phyloP scores from a whole-genome alignment of 2,797 vertebrate genomes.

The Picus viridis region DNA sequence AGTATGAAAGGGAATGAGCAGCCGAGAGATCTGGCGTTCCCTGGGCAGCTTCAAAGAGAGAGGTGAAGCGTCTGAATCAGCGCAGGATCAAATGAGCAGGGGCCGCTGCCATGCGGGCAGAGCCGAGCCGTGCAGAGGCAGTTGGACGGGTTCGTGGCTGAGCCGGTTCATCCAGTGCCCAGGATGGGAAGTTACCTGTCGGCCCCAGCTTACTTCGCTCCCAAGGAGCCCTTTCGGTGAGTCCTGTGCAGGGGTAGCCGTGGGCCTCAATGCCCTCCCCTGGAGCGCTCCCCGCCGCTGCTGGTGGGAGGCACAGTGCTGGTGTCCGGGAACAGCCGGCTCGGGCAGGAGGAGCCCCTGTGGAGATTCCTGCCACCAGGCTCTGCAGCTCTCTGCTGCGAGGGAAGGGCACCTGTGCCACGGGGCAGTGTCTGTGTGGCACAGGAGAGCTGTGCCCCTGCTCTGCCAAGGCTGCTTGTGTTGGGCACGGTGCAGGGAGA shows the following conservation, averaged over 20 bases:
- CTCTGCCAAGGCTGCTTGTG: neutral
- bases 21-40: constrained; percentile 56
- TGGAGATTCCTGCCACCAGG: neutral
- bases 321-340: accelerated
- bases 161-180: constrained; percentile 71
- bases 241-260: constrained; percentile 7
- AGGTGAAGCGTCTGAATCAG: constrained; percentile 68
- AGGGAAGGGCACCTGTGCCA: neutral
- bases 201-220: constrained; percentile 75
- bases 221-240: constrained; percentile 81
- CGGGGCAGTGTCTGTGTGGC: neutral
- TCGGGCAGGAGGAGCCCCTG: neutral
- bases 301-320: neutral
- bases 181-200: constrained; percentile 84
- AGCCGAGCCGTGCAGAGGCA: constrained; percentile 66
- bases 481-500: neutral
- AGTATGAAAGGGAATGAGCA: constrained; percentile 39
- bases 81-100: constrained; percentile 60
- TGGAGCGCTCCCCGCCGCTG: too few relatives aligned
- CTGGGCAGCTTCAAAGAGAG: constrained; percentile 66
- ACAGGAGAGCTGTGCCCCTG: neutral
- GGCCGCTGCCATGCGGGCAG: constrained; percentile 76
- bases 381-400: neutral
- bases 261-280: too few relatives aligned
- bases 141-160: constrained; percentile 72